Percentiles rank a stretch among this genome's conserved stretches.
These are phyloP conservation scores for Leguminivora glycinivorella DNA, from an alignment of 1,140 invertebrate species.

Conservation along the genomic window DNA sequence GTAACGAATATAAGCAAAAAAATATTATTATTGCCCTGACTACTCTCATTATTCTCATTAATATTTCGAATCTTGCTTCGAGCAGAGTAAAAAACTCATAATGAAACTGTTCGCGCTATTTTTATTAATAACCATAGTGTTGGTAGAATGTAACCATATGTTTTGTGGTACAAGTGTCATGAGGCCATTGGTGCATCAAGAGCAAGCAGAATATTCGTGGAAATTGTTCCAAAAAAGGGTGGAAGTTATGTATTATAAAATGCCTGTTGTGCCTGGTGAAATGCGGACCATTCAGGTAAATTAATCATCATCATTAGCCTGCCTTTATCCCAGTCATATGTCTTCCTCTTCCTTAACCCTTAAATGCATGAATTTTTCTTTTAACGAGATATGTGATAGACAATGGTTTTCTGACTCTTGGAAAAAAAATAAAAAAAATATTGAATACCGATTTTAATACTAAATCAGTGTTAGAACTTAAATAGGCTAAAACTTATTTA, in stretches of 20 bases:
- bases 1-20: background rate
- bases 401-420: too few species aligned
- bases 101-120: slow-evolving; percentile 29
- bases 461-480: too few species aligned
- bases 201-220: slow-evolving; percentile 33
- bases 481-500: too few species aligned
- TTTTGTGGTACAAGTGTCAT: slow-evolving; percentile 44
- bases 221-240: slow-evolving; percentile 41
- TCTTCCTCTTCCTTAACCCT: too few species aligned
- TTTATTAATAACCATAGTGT: slow-evolving; percentile 32
- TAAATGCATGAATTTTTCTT: too few species aligned
- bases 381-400: too few species aligned
- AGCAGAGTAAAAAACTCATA: background rate
- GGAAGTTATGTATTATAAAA: slow-evolving; percentile 35
- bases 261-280: slow-evolving; percentile 33
- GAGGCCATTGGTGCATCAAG: slow-evolving; percentile 37
- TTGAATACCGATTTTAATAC: too few species aligned
- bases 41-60: background rate
- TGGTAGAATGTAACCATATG: slow-evolving; percentile 39
- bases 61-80: background rate
- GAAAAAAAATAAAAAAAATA: too few species aligned
- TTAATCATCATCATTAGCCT: too few species aligned
- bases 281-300: slow-evolving; percentile 36
- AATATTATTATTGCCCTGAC: slow-evolving; percentile 2
- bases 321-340: too few species aligned